These are phyloP conservation scores for Subanguina moxae DNA, from an alignment of 1,140 invertebrate species.

Conservation along the genomic window DNA sequence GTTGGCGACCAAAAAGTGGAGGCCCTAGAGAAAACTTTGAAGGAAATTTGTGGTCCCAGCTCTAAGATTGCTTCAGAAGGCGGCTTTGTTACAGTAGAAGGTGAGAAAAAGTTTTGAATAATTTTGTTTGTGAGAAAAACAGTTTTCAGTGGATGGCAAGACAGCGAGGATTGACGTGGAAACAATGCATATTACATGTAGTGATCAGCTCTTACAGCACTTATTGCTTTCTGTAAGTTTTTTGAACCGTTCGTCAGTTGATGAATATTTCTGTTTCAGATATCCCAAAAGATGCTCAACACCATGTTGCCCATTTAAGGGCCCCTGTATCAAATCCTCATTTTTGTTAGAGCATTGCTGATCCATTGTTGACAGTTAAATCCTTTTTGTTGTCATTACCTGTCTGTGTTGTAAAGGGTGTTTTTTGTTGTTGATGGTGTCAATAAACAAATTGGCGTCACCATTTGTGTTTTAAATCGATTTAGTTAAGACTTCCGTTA, in stretches of 20 bases:
- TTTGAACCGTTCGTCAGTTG: too few species aligned
- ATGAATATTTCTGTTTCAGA: neutral
- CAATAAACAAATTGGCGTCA: too few species aligned
- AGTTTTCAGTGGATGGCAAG: constrained; percentile 33
- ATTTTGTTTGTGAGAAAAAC: neutral
- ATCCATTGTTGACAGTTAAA: too few species aligned
- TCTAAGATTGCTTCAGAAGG: constrained; percentile 7
- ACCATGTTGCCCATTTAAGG: neutral
- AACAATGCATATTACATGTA: constrained; percentile 31
- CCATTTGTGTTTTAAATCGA: too few species aligned
- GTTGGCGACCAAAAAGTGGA: neutral
- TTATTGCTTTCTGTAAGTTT: constrained; percentile 21
- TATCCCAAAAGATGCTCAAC: neutral
- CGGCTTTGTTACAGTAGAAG: constrained; percentile 5
- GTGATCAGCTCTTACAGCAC: constrained; percentile 34
- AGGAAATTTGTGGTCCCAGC: neutral
- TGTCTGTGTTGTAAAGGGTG: too few species aligned
- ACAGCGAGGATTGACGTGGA: constrained; percentile 27
- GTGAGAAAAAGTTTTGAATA: neutral
- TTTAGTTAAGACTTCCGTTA: too few species aligned
- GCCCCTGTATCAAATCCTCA: too few species aligned
- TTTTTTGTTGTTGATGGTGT: too few species aligned
- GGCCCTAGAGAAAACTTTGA: constrained; percentile 2
- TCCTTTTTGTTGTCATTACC: too few species aligned
- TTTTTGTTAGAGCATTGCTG: too few species aligned